Evolutionary conservation across 1,140 invertebrate species (phyloP).

Genomic region (Hypothenemus hampei): DNA sequence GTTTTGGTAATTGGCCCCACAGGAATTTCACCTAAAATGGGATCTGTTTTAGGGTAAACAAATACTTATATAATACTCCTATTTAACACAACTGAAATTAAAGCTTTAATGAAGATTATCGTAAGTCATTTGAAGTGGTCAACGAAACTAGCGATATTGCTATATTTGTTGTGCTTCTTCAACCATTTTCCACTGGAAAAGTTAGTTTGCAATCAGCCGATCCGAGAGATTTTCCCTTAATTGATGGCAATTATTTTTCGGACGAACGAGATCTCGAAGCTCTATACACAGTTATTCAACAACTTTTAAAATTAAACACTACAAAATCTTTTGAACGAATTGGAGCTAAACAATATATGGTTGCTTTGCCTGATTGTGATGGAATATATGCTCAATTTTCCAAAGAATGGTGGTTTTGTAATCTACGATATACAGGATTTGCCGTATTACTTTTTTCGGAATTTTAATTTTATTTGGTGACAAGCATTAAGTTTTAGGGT

Average conservation of each 20-base stretch:
- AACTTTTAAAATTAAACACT: not conserved
- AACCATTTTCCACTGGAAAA: slow-evolving; percentile 68
- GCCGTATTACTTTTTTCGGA: not conserved
- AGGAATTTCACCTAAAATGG: not conserved
- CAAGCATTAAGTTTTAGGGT: not conserved
- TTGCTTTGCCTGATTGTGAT: slow-evolving; percentile 3
- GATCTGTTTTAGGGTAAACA: not conserved
- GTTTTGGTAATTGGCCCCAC: not conserved
- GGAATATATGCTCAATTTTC: not conserved
- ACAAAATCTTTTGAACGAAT: not conserved
- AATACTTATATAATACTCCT: too few species aligned
- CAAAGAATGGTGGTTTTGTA: slow-evolving; percentile 20
- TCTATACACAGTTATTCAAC: slow-evolving; percentile 43
- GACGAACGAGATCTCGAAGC: slow-evolving; percentile 48
- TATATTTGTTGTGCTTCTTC: slow-evolving; percentile 52
- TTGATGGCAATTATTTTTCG: slow-evolving; percentile 72
- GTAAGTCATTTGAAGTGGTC: not conserved
- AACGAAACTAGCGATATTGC: not conserved
- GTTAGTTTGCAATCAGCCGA: slow-evolving; percentile 62
- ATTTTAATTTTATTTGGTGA: not conserved
- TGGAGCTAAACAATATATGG: slow-evolving; percentile 39
- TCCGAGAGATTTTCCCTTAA: slow-evolving; percentile 68
- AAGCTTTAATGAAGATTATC: too few species aligned
- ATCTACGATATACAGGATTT: not conserved
- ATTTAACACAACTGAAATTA: too few species aligned